Base-by-base conservation (phyloP, 2,888 invertebrate species). In the Drosophila imparisetae region DNA sequence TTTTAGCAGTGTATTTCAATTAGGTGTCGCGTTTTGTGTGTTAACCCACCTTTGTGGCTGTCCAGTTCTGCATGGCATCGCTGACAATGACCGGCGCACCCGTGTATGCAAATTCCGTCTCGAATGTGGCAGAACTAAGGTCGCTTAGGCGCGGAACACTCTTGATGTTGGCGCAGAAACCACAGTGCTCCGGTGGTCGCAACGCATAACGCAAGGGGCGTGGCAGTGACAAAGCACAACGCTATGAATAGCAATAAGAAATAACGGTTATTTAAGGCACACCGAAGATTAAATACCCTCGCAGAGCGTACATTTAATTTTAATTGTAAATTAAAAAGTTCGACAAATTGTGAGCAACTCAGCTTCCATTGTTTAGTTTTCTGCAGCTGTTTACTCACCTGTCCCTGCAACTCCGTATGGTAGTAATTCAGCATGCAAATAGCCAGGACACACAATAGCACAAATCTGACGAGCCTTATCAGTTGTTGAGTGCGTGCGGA, bases 41-140 rank as follows among this genome's bases (percentile, higher is more conserved):
- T 13, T 32, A 62, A 53, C 74, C 57, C 72, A 95, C 94, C 72
- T 95, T 90, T 21, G 95, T 92, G 0, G 98, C 98, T 38, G 95
- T 95, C 98, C 98, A 98, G 77, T 96, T 95, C 10, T 83, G 90
- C 24, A 96, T 96, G 0, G 96, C 98, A 92, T 98, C 98, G 6
- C 95, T 95, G 11, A 98, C 94, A 18, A 99, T 95, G 2, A 98
- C 96, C 0, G 98, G 98, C 8, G 94, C 94, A 0, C 96, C 96
- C 15, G 95, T 94, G 89, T 97, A 97, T 0, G 97, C 97, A 86
- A 95, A 98, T 88, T 94, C 93, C 29, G 94, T 91, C 87, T 97
- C 96, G 91, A 98, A 98, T 66, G 95, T 94, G 7, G 93, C 92
- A 0, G 95, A 94, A 0, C 95, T 94, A 24, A 97, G 94, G 83